Evolutionary conservation across 2,113 vertebrate species (phyloP), one percentile per base, ranked within the genome.

Genomic region (Vimba vimba): DNA sequence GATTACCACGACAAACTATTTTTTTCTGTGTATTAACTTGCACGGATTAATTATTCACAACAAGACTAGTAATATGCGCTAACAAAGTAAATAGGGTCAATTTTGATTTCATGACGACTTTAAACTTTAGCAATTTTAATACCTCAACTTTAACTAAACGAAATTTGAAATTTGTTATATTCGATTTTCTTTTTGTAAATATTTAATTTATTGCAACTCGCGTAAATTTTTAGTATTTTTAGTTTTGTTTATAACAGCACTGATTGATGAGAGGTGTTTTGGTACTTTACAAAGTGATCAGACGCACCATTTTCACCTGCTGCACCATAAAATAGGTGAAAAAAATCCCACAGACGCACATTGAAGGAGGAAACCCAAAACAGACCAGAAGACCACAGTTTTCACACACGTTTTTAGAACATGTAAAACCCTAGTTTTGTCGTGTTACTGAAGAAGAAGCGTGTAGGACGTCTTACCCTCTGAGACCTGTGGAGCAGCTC

Each of bases 401-500:
- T 7, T 57, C 52, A 57, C 19, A 7, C 60, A 13, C 1, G 0
- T 25, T 62, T 62, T 64, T 5, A 64, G 12, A 64, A 7, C 11
- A 64, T 66, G 2, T 17, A 2, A 33, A 21, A 1, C 4, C 55
- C 52, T 57, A 57, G 2, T 57, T 21, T 21, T 9, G 8, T 21
- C 19, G 10, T 11, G 10, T 62, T 25, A 12, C 4, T 12, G 8
- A 19, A 69, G 33, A 39, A 71, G 68, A 19, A 71, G 33, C 19
- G 0, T 39, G 33, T 57, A 71, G 21, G 1, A 36, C 23, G 3
- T 52, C 60, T 84, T 90, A 94, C 94, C 84, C 8, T 89, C 25
- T 94, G 93, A 59, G 33, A 85, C 1, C 83, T 86, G 36, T 93
- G 91, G 27, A 94, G 25, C n/a, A 95, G 92, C 1, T 94, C 93